These are phyloP conservation scores for Cotesia congregata DNA, from an alignment of 2,888 invertebrate genomes.

Conservation along the genomic window DNA sequence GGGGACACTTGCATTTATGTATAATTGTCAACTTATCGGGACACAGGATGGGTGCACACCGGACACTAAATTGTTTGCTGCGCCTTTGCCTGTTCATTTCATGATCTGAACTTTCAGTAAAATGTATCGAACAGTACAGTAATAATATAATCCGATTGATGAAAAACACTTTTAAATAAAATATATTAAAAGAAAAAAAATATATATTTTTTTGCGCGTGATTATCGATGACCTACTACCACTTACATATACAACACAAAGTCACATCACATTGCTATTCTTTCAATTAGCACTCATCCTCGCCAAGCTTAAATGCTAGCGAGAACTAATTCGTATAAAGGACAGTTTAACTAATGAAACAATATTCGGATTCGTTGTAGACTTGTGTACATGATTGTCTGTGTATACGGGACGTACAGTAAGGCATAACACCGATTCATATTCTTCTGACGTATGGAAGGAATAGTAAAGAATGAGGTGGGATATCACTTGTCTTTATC, in stretches of 20 bases:
- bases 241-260: slow-evolving; percentile 8
- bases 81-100: neutral
- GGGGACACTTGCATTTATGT: slow-evolving; percentile 4
- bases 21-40: slow-evolving; percentile 13
- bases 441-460: neutral
- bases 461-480: neutral
- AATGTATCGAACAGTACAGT: neutral
- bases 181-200: neutral
- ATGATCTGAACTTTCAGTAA: slow-evolving; percentile 2
- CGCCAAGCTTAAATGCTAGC: slow-evolving; percentile 19
- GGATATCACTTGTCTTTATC: neutral
- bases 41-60: slow-evolving; percentile 28
- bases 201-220: slow-evolving; percentile 1
- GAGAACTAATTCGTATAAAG: slow-evolving; percentile 21
- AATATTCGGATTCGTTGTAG: slow-evolving; percentile 1
- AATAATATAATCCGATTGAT: neutral
- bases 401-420: neutral
- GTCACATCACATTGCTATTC: slow-evolving; percentile 30
- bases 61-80: slow-evolving; percentile 20
- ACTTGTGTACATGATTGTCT: neutral
- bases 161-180: neutral
- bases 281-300: slow-evolving; percentile 47
- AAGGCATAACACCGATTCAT: neutral
- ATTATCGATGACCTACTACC: slow-evolving; percentile 40
- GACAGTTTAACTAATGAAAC: slow-evolving; percentile 5